These are phyloP conservation scores for Bombus superbus DNA, from an alignment of 1,140 invertebrate species.

Conservation along the genomic window DNA sequence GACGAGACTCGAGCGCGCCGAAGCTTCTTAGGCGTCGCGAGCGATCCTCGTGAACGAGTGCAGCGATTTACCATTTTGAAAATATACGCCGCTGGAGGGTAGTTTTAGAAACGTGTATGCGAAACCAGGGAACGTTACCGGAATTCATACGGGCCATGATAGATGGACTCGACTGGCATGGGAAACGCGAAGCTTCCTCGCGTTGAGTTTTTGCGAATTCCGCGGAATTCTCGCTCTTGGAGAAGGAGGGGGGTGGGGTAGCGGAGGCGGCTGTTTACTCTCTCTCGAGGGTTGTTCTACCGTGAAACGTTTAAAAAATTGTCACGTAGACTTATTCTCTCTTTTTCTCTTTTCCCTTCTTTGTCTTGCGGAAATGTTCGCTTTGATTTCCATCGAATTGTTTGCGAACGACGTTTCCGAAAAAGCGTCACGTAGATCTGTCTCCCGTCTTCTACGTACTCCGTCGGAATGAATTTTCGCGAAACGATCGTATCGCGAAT, in stretches of 20 bases:
- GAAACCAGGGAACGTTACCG: not conserved
- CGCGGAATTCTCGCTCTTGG: not conserved
- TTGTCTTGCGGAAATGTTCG: not conserved
- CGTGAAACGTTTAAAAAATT: not conserved
- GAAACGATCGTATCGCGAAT: not conserved
- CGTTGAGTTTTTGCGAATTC: not conserved
- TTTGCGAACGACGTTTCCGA: constrained; percentile 37
- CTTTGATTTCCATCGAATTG: constrained; percentile 46
- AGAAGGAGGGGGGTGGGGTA: too few species aligned
- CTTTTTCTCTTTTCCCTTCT: not conserved
- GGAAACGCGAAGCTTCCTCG: not conserved
- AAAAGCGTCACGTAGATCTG: constrained; percentile 32
- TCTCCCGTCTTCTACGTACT: too few species aligned
- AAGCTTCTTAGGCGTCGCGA: not conserved
- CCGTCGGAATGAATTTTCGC: not conserved
- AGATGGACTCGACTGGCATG: not conserved
- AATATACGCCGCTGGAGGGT: not conserved
- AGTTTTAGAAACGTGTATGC: not conserved
- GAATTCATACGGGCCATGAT: constrained; percentile 16
- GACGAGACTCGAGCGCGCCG: too few species aligned
- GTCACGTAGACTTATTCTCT: constrained; percentile 21
- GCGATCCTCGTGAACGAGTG: not conserved
- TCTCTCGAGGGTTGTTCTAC: not conserved
- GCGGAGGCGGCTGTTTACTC: not conserved
- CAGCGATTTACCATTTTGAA: constrained; percentile 23